Conservation (phyloP, 2,797 vertebrate species). For the Sebastes elongatus region DNA sequence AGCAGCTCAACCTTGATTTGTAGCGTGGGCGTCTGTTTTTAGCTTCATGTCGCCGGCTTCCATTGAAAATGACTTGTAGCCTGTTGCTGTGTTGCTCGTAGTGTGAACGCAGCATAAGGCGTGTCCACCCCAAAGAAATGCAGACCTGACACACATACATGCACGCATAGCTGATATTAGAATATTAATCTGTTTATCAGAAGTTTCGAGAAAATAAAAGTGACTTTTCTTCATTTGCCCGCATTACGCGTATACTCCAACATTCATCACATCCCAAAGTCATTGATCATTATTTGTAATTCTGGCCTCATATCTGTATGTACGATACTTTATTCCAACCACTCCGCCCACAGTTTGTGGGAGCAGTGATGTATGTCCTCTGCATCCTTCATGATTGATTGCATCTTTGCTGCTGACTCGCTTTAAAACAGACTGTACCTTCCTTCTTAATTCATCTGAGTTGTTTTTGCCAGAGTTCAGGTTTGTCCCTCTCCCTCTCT, state of each 20-base stretch:
- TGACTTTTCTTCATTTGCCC: slow-evolving; percentile 3
- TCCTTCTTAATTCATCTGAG: slow-evolving; percentile 43
- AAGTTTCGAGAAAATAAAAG: background rate
- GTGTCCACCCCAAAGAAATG: background rate
- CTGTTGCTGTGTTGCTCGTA: too few species aligned
- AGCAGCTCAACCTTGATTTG: too few species aligned
- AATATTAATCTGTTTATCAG: background rate
- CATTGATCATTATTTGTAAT: slow-evolving; percentile 51
- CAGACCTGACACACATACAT: background rate
- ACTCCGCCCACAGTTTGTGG: slow-evolving; percentile 20
- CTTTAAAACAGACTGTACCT: slow-evolving; percentile 41
- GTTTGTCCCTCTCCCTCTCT: background rate
- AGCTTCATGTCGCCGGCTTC: too few species aligned
- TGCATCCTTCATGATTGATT: slow-evolving; percentile 65
- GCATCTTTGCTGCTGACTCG: slow-evolving; percentile 63
- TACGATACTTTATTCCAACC: slow-evolving; percentile 6
- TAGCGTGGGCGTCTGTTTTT: too few species aligned
- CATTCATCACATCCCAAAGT: slow-evolving; percentile 38
- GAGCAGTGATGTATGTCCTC: slow-evolving; percentile 57
- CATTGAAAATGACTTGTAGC: too few species aligned
- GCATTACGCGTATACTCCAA: background rate
- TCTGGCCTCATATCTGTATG: slow-evolving; percentile 37
- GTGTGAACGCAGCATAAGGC: background rate
- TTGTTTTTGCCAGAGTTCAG: slow-evolving; percentile 9
- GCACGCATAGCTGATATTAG: background rate